A percentile compares a stretch with the other conserved stretches of the same genome.
Evolutionary conservation across 2,888 invertebrate genomes (phyloP).

Genomic region (Baronia brevicornis): DNA sequence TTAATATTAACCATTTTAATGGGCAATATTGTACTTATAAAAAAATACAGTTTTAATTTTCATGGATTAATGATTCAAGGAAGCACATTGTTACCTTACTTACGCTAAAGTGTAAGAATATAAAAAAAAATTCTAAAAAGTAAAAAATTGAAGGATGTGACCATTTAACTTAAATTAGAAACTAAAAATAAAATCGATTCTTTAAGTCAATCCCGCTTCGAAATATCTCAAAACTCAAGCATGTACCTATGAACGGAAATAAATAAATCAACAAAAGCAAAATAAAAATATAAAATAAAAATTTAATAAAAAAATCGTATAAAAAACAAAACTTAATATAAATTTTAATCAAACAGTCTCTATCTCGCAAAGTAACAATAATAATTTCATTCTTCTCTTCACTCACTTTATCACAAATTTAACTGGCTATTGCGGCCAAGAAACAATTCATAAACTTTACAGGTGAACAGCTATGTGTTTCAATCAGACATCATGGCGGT

Average conservation of each 20-base stretch:
- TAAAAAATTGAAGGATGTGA: conserved; percentile 51
- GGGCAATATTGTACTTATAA: conserved; percentile 9
- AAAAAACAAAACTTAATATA: too few relatives aligned
- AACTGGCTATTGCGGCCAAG: too few relatives aligned
- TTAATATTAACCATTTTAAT: background rate
- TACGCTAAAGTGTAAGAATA: conserved; percentile 5
- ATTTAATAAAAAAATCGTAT: background rate
- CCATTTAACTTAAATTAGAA: conserved; percentile 32
- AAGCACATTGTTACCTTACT: conserved; percentile 14
- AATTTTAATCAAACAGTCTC: too few relatives aligned
- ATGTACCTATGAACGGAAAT: conserved; percentile 55
- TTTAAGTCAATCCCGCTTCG: conserved; percentile 4
- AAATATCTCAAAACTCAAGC: conserved; percentile 55
- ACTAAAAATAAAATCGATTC: conserved; percentile 27
- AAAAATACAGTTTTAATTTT: conserved; percentile 11
- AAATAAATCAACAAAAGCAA: conserved; percentile 21
- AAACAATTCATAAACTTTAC: too few relatives aligned
- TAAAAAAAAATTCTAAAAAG: conserved; percentile 19
- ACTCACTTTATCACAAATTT: too few relatives aligned
- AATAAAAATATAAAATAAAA: conserved; percentile 6
- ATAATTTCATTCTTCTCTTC: too few relatives aligned
- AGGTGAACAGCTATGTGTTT: too few relatives aligned
- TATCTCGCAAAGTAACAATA: too few relatives aligned
- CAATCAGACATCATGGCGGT: too few relatives aligned
- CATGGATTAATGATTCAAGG: conserved; percentile 9